These are phyloP conservation scores for Fragum fragum DNA, from an alignment of 2,888 invertebrate genomes.

Conservation along the genomic window DNA sequence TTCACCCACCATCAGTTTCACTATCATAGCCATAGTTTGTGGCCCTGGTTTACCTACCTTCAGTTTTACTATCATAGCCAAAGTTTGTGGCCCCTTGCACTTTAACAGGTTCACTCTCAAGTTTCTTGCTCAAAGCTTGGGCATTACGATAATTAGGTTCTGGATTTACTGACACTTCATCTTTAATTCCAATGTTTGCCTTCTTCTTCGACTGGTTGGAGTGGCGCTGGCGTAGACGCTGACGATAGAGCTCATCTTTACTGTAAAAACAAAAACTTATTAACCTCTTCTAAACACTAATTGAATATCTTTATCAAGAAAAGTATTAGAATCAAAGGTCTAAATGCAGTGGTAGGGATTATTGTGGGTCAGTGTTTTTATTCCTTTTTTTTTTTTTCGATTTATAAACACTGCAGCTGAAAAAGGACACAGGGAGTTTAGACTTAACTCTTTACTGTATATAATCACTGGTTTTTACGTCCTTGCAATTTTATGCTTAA, in stretches of 20 bases:
- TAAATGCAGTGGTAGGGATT: too few relatives aligned
- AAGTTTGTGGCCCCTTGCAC: conserved; percentile 18
- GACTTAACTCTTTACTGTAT: too few relatives aligned
- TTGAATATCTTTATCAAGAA: too few relatives aligned
- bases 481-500: too few relatives aligned
- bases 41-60: conserved; percentile 17
- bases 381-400: too few relatives aligned
- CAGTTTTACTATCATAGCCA: not conserved
- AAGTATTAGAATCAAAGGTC: too few relatives aligned
- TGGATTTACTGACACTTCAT: conserved; percentile 24
- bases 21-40: conserved; percentile 21
- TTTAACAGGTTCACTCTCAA: conserved; percentile 6
- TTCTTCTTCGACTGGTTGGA: conserved; percentile 10
- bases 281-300: too few relatives aligned
- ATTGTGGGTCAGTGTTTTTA: too few relatives aligned
- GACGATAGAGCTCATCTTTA: conserved; percentile 53
- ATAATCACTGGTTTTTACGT: too few relatives aligned
- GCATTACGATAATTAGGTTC: conserved; percentile 42
- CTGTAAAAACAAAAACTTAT: conserved; percentile 37
- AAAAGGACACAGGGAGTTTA: too few relatives aligned
- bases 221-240: conserved; percentile 38
- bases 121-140: conserved; percentile 39
- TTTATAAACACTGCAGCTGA: too few relatives aligned
- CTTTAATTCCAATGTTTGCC: conserved; percentile 46
- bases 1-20: too few relatives aligned